Percentiles rank a stretch among this genome's conserved stretches.
phyloP scores from a whole-genome alignment of 2,113 vertebrate genomes.

The Cavia aperea region DNA sequence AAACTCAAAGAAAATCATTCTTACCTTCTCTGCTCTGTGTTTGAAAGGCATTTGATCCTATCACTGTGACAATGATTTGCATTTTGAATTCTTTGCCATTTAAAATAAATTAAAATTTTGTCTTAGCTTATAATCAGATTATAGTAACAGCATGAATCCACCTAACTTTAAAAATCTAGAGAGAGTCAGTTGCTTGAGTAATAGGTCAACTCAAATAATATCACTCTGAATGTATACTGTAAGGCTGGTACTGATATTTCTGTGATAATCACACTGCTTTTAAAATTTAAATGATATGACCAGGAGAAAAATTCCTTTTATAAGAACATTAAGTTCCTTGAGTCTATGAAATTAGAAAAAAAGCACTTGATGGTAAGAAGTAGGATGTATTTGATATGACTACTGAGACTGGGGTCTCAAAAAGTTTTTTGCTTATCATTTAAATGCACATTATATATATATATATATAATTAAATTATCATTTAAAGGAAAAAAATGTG shows the following conservation, averaged over 20 bases:
- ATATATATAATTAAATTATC: not conserved
- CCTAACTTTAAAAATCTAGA: conserved; percentile 47
- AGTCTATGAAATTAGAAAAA: not conserved
- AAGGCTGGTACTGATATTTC: not conserved
- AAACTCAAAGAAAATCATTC: conserved; percentile 39
- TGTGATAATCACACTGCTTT: conserved; percentile 10
- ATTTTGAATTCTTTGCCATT: conserved; percentile 66
- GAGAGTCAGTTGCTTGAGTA: conserved; percentile 39
- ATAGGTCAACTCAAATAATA: conserved; percentile 42
- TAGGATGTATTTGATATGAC: not conserved
- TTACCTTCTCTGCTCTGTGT: conserved; percentile 42
- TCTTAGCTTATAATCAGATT: conserved; percentile 66
- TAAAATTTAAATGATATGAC: conserved; percentile 26
- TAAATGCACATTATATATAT: not conserved
- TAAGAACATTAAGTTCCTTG: not conserved
- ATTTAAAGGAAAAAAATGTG: not conserved
- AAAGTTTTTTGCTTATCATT: not conserved
- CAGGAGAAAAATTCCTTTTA: not conserved
- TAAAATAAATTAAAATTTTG: conserved; percentile 68
- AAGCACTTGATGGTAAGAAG: not conserved
- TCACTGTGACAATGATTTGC: conserved; percentile 46
- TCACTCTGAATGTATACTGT: not conserved
- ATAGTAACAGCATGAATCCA: conserved; percentile 29
- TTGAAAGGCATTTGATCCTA: conserved; percentile 59
- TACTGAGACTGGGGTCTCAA: not conserved